Evolutionary conservation across 2,888 invertebrate genomes (phyloP).

Genomic region (Nomada ruficornis): DNA sequence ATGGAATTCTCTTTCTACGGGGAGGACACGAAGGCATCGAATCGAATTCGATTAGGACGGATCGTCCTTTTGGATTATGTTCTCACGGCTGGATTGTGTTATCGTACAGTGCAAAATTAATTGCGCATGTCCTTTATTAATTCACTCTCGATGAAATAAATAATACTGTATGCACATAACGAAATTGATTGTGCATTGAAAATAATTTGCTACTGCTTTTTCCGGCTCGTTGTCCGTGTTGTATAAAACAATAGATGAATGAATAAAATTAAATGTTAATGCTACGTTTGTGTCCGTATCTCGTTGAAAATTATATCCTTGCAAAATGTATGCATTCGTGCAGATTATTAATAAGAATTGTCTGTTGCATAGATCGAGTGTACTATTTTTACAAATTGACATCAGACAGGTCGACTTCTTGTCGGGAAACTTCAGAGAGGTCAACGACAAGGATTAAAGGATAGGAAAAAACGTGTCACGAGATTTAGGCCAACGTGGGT

Average conservation of each 20-base stretch:
- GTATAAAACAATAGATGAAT: no score
- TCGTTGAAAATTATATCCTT: background rate
- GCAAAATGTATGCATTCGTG: background rate
- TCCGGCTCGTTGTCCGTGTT: no score
- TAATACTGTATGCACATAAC: background rate
- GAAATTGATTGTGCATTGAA: background rate
- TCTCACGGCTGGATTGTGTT: no score
- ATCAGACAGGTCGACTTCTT: conserved; percentile 11
- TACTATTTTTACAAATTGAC: conserved; percentile 5
- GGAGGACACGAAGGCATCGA: no score
- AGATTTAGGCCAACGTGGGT: conserved; percentile 60
- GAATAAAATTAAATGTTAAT: background rate
- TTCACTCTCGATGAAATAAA: background rate
- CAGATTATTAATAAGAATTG: background rate
- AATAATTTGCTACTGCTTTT: background rate
- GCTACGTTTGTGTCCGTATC: background rate
- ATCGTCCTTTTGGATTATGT: no score
- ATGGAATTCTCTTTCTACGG: conserved; percentile 31
- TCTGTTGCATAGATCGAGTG: background rate
- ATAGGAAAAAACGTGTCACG: conserved; percentile 44
- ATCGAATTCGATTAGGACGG: no score
- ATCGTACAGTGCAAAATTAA: background rate
- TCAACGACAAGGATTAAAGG: conserved; percentile 50
- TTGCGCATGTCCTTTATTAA: background rate
- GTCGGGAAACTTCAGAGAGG: conserved; percentile 29